These are phyloP conservation scores for Hemibagrus guttatus DNA, from an alignment of 2,797 vertebrate species.

Conservation along the genomic window DNA sequence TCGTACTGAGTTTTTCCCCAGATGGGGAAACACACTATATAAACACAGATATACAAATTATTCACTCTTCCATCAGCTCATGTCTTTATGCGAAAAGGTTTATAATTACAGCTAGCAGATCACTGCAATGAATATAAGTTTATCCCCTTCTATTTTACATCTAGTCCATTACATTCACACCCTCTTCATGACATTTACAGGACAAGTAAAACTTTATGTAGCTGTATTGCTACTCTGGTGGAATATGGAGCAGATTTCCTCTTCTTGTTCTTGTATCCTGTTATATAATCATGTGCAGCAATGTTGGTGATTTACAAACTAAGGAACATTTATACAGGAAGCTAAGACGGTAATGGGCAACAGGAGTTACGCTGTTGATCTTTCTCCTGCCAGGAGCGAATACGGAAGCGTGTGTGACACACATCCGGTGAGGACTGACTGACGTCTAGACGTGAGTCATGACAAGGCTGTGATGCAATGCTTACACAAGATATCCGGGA, in stretches of 20 bases:
- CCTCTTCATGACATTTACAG: background rate
- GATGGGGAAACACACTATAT: no score
- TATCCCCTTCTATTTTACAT: background rate
- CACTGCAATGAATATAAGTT: background rate
- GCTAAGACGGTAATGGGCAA: background rate
- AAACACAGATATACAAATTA: background rate
- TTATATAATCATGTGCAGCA: background rate
- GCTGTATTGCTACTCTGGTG: background rate
- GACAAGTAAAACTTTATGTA: background rate
- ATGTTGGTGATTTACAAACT: background rate
- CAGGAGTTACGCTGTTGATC: background rate
- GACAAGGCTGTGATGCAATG: background rate
- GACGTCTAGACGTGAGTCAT: constrained; percentile 27
- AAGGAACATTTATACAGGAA: constrained; percentile 14
- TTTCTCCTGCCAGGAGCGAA: background rate
- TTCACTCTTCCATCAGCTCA: background rate
- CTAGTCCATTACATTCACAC: background rate
- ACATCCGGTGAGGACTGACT: background rate
- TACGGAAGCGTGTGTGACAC: background rate
- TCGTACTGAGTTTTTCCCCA: background rate
- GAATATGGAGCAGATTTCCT: constrained; percentile 4
- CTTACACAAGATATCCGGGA: background rate
- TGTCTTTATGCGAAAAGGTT: background rate
- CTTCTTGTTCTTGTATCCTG: background rate
- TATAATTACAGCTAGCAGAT: background rate